phyloP scores from a whole-genome alignment of 2,888 invertebrate genomes.

The Papilio gigon region DNA sequence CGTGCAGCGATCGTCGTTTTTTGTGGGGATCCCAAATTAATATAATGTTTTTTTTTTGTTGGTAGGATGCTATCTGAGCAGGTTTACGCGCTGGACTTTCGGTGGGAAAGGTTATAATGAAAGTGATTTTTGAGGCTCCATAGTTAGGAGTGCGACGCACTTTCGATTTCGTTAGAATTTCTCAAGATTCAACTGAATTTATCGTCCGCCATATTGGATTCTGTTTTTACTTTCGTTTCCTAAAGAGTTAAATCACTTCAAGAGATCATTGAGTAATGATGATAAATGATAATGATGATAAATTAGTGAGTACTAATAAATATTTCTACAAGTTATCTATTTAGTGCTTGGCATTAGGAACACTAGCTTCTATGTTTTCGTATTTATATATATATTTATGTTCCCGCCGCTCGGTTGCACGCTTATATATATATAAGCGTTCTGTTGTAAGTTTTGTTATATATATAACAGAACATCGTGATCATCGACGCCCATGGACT shows the following conservation, averaged over 20 bases:
- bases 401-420: too few relatives aligned
- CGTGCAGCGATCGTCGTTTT: constrained; percentile 75
- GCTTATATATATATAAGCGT: too few relatives aligned
- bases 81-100: constrained; percentile 60
- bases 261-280: neutral
- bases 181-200: constrained; percentile 20
- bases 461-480: too few relatives aligned
- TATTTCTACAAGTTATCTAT: too few relatives aligned
- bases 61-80: constrained; percentile 68
- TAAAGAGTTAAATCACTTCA: neutral
- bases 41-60: constrained; percentile 77
- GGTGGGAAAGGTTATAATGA: constrained; percentile 78
- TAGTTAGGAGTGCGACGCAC: constrained; percentile 56
- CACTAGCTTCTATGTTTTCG: too few relatives aligned
- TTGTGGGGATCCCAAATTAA: constrained; percentile 81
- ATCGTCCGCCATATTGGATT: constrained; percentile 13
- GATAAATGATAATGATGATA: too few relatives aligned
- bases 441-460: too few relatives aligned
- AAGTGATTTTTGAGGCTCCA: constrained; percentile 70
- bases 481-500: too few relatives aligned
- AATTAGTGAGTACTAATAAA: neutral
- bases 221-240: constrained; percentile 18
- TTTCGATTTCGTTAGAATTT: constrained; percentile 69
- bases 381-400: too few relatives aligned
- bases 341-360: too few relatives aligned